Conservation (phyloP, 2,888 invertebrate genomes). For the Sturmia bella region DNA sequence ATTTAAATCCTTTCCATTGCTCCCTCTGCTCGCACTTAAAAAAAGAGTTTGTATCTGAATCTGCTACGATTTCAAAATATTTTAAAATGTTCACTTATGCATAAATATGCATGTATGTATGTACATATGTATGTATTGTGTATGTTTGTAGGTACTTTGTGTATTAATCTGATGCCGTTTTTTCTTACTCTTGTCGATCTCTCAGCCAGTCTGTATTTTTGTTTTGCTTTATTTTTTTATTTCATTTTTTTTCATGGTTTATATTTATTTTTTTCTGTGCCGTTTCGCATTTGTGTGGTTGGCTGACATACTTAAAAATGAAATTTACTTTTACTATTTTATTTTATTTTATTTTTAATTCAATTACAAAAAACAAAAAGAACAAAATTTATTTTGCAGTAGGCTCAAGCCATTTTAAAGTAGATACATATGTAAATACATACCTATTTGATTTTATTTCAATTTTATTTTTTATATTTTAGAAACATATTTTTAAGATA, state of each 20-base stretch:
- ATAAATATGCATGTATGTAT: not conserved
- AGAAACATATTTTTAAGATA: no score
- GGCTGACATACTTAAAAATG: conserved; percentile 11
- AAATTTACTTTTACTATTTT: conserved; percentile 10
- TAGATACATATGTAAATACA: no score
- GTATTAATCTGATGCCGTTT: not conserved
- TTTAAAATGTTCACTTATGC: not conserved
- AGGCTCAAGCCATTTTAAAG: not conserved
- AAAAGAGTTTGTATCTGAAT: not conserved
- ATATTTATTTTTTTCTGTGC: conserved; percentile 14
- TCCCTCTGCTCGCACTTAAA: not conserved
- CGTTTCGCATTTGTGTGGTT: conserved; percentile 19
- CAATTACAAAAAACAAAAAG: not conserved
- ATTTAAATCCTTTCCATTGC: not conserved
- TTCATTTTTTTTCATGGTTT: conserved; percentile 9
- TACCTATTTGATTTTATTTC: not conserved
- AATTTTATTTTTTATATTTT: no score
- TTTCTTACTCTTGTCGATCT: not conserved
- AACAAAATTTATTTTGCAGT: not conserved
- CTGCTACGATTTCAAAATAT: not conserved
- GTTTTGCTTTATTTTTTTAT: not conserved
- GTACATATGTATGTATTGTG: not conserved
- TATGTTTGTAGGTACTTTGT: not conserved
- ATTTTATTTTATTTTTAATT: not conserved
- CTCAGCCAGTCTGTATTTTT: not conserved